Evolutionary conservation across 2,113 vertebrate species (phyloP).

Genomic region (Paraplagusia blochii): DNA sequence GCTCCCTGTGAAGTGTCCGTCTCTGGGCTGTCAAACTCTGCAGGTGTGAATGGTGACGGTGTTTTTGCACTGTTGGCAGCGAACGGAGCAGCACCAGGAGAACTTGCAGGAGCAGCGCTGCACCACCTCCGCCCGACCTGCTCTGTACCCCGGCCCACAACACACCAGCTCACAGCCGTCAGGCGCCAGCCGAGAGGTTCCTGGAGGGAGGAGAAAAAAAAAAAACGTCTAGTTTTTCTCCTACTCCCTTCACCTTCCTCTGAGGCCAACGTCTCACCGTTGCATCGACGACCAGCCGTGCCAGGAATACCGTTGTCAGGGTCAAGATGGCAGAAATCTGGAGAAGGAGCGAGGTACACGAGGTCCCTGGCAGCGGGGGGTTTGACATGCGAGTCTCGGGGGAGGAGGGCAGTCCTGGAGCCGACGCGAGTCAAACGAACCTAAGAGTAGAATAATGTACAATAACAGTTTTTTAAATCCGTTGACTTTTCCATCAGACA

Average conservation of each 20-base stretch:
- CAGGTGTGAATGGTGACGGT: slow-evolving; percentile 76
- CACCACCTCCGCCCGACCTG: slow-evolving; percentile 68
- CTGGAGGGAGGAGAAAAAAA: slow-evolving; percentile 37
- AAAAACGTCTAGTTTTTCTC: slow-evolving; percentile 2
- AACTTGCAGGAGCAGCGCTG: slow-evolving; percentile 79
- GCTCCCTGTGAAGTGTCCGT: not conserved
- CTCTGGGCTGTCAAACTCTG: slow-evolving; percentile 45
- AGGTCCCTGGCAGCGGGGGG: slow-evolving; percentile 73
- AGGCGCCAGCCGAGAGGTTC: slow-evolving; percentile 64
- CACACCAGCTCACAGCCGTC: slow-evolving; percentile 78
- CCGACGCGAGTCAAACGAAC: slow-evolving; percentile 77
- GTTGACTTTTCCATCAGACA: too few relatives aligned
- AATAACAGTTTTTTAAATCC: too few relatives aligned
- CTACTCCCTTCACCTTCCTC: too few relatives aligned
- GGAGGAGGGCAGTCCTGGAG: slow-evolving; percentile 72
- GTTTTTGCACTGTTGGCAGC: slow-evolving; percentile 76
- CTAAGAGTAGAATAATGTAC: slow-evolving; percentile 43
- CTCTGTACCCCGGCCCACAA: slow-evolving; percentile 73
- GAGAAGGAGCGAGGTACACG: slow-evolving; percentile 73
- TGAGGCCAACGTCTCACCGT: slow-evolving; percentile 50
- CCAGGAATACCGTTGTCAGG: slow-evolving; percentile 66
- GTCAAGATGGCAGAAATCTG: slow-evolving; percentile 74
- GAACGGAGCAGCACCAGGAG: slow-evolving; percentile 77
- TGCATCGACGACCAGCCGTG: slow-evolving; percentile 72
- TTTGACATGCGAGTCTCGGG: slow-evolving; percentile 76